These are phyloP conservation scores for Sebastes goodei DNA, from an alignment of 2,797 vertebrate species.

Conservation along the genomic window DNA sequence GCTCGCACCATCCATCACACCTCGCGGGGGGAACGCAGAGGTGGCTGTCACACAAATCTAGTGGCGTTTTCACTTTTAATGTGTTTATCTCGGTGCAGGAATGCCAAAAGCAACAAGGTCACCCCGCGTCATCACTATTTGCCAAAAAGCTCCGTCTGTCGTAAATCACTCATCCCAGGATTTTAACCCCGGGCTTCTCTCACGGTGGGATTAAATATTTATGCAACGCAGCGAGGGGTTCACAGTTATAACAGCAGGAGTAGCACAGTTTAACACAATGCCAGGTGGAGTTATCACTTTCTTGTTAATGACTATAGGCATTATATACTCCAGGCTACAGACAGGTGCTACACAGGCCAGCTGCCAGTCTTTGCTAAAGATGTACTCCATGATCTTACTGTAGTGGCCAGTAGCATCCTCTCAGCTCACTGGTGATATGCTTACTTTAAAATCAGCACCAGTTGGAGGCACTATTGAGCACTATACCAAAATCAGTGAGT, in stretches of 20 bases:
- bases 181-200: slow-evolving; percentile 43
- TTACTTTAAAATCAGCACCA: neutral
- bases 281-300: slow-evolving; percentile 49
- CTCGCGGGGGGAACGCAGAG: slow-evolving; percentile 50
- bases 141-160: slow-evolving; percentile 51
- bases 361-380: neutral
- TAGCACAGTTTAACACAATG: slow-evolving; percentile 34
- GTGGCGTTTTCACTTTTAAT: slow-evolving; percentile 53
- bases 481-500: neutral
- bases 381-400: neutral
- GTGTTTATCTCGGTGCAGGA: slow-evolving; percentile 63
- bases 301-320: slow-evolving; percentile 42
- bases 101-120: slow-evolving; percentile 72
- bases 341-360: slow-evolving; percentile 19
- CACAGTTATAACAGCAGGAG: slow-evolving; percentile 46
- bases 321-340: neutral
- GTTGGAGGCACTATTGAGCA: neutral
- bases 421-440: neutral
- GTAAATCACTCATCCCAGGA: slow-evolving; percentile 39
- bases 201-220: slow-evolving; percentile 56
- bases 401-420: neutral
- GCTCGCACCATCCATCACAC: slow-evolving; percentile 72
- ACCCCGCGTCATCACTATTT: slow-evolving; percentile 54
- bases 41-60: slow-evolving; percentile 53
- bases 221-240: slow-evolving; percentile 30